These are phyloP conservation scores for Nephotettix cincticeps DNA, from an alignment of 1,140 invertebrate genomes.

Conservation along the genomic window DNA sequence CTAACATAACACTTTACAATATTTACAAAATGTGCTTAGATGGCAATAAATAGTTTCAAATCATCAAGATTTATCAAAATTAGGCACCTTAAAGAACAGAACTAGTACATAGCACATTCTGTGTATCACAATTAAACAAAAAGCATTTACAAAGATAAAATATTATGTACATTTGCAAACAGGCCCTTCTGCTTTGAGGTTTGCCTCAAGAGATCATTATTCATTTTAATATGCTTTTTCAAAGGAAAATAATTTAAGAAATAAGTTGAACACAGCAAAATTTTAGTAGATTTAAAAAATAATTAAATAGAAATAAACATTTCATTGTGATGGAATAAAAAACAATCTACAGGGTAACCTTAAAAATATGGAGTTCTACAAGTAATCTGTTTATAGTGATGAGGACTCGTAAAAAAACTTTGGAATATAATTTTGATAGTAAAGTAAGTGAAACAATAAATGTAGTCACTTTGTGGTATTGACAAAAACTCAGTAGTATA, in stretches of 20 bases:
- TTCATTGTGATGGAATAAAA: background rate
- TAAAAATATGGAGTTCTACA: too few species aligned
- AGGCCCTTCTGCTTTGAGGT: background rate
- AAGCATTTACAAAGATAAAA: background rate
- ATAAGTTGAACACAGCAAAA: background rate
- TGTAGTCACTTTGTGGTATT: too few species aligned
- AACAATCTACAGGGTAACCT: too few species aligned
- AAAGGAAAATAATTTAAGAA: background rate
- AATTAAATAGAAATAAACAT: background rate
- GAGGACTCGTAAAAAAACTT: too few species aligned
- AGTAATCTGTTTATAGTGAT: too few species aligned
- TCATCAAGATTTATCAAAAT: background rate
- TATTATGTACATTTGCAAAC: background rate
- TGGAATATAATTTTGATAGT: too few species aligned
- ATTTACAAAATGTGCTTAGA: slow-evolving; percentile 5
- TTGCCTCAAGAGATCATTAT: background rate
- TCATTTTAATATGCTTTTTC: background rate
- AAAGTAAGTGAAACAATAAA: too few species aligned
- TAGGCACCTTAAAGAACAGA: background rate
- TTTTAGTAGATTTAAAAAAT: background rate
- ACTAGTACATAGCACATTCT: background rate
- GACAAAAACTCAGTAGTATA: too few species aligned
- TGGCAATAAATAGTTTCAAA: background rate
- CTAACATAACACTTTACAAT: slow-evolving; percentile 2
- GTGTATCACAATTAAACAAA: background rate